Base-by-base conservation (phyloP, 2,113 vertebrate species). In the Stigmatopora argus region DNA sequence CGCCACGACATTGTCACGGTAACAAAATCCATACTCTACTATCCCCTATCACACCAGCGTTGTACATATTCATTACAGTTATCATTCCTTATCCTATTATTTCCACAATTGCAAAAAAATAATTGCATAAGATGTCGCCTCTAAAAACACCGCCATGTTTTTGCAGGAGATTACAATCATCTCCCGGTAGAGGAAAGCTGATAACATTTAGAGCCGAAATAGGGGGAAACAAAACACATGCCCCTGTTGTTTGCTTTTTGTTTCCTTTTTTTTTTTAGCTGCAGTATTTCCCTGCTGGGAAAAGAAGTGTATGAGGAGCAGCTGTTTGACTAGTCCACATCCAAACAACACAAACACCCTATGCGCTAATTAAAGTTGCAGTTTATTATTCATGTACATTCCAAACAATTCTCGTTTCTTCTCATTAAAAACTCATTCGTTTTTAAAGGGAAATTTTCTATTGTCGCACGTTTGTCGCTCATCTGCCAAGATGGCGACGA, bases 101-200 rank as follows among this genome's bases (percentile, higher is more conserved):
- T 31, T 31, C 26, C 26, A 31, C 26, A 31, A 31, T 31, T 31
- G 26, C 26, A 53, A 2, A 21, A 21, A 23, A 23, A 23, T 5
- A 53, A 53, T 13, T 1, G 19, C 19, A 4, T 48, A 48, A 14
- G 3, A 56, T 31, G 12, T 15, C 53, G 12, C 19, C 5, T 85
- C 81, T 77, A 83, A 87, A 90, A 86, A 83, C 88, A 89, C 86
- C 85, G 67, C 79, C 66, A 79, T 47, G 41, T 69, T 59, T 49
- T 64, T 23, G 59, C 71, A 60, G 65, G 75, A 44, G 62, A 62
- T 52, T 70, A 66, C 58, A 68, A 63, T 79, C 65, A 66, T 60
- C 52, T 70, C 19, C 51, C 68, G 47, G 64, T 62, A 60, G 38
- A 75, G 74, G 31, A 56, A 65, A 56, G 71, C 62, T 62, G 78